Base-by-base conservation (phyloP, 2,888 invertebrate species). In the Xanthia icteritia region DNA sequence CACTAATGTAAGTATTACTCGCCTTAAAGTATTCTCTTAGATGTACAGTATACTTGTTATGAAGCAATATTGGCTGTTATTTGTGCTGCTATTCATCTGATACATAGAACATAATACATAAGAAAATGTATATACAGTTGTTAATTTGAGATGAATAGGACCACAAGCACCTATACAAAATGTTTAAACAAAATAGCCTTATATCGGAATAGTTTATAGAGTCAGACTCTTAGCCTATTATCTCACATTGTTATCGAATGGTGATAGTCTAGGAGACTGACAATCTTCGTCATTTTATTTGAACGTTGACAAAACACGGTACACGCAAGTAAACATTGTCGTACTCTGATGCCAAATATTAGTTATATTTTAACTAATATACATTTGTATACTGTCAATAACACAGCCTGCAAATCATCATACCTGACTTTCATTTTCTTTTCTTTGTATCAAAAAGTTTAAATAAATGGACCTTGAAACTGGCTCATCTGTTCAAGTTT, bases 301-400 rank as follows among this genome's bases (percentile, higher is more conserved):
- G 39, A 72, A 56, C 36, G 82, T 81, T 77, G 65, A 74, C 56
- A 83, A 84, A 90, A 84, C 89, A 86, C 87, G 89, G 86, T 85
- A 87, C 79, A 77, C 56, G 81, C 84, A 83, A 69, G 72, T 76
- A 74, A 83, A 88, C 60, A 72, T 90, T 90, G 88, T 92, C 91
- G 90, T 91, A 92, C 90, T 92, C 92, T 92, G 92, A 94, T 93
- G 94, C 94, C 94, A 94, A 95, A 94, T 94, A 93, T 94, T 94
- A 92, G 94, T 94, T 94, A 91, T 86, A 89, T 83, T 81, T 86
- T 91, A 90, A 92, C 93, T 94, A 92, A 92, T 94, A 93, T 92
- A 90, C 84, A 75, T 82, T 81, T 82, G 83, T 87, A 79, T 82
- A 72, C 51, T 61, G 76, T 72, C 73, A 83, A 65, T 23, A 39